These are phyloP conservation scores for Oceanodroma tethys DNA, from an alignment of 2,113 vertebrate genomes.

Conservation along the genomic window DNA sequence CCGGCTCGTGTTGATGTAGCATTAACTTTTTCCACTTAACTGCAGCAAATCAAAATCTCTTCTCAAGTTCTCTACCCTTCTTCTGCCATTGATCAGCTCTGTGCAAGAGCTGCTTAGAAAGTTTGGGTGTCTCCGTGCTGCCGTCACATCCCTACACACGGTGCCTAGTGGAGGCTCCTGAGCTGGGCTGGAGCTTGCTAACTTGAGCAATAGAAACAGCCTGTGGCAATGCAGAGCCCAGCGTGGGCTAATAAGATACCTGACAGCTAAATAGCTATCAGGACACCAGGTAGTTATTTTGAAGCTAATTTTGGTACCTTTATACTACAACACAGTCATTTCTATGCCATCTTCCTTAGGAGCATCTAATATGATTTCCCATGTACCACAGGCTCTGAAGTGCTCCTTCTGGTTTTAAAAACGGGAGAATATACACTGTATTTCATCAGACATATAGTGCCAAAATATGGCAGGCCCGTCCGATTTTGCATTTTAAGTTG, in stretches of 20 bases:
- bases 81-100: neutral
- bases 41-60: neutral
- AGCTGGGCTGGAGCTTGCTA: neutral
- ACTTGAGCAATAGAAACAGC: neutral
- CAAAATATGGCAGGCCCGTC: neutral
- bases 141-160: neutral
- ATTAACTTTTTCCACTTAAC: neutral
- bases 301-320: neutral
- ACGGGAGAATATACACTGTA: neutral
- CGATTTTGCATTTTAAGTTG: neutral
- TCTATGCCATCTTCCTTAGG: neutral
- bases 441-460: neutral
- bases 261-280: neutral
- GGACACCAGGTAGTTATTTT: neutral
- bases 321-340: neutral
- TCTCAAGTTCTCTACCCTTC: neutral
- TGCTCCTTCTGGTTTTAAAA: neutral
- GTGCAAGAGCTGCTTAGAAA: neutral
- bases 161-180: neutral
- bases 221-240: neutral
- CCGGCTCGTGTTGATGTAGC: neutral
- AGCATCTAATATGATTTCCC: neutral
- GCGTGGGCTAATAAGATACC: neutral
- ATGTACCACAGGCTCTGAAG: fast-evolving
- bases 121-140: neutral